Evolutionary conservation across 2,113 vertebrate genomes (phyloP).

Genomic region (Microtus pennsylvanicus): DNA sequence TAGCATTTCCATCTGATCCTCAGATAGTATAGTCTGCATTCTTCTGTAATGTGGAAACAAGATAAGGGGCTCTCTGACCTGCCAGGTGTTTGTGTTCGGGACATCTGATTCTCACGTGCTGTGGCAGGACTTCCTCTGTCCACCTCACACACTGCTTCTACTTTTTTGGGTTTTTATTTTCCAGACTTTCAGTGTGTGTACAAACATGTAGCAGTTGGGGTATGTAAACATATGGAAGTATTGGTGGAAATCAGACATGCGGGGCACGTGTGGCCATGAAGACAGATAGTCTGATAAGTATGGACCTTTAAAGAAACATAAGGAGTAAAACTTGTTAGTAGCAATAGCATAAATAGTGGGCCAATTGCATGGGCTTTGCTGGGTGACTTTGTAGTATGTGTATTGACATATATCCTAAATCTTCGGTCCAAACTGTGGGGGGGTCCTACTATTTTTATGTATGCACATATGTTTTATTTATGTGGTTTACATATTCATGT

Average conservation of each 20-base stretch:
- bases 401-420: conserved; percentile 2
- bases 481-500: not conserved
- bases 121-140: fast-evolving
- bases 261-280: not conserved
- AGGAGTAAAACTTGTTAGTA: not conserved
- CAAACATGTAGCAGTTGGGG: not conserved
- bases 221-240: not conserved
- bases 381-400: not conserved
- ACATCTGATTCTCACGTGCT: not conserved
- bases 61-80: not conserved
- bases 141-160: not conserved
- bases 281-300: not conserved
- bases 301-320: not conserved
- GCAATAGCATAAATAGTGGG: not conserved
- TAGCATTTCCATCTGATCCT: not conserved
- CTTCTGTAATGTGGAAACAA: not conserved
- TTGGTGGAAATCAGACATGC: not conserved
- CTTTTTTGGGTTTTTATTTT: not conserved
- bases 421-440: not conserved
- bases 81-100: fast-evolving
- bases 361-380: not conserved
- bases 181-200: not conserved
- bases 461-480: not conserved
- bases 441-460: not conserved
- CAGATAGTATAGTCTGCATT: not conserved